Percentiles rank a stretch among this genome's conserved stretches.
Conservation (phyloP, 2,888 invertebrate species). For the Acholoe squamosa region DNA sequence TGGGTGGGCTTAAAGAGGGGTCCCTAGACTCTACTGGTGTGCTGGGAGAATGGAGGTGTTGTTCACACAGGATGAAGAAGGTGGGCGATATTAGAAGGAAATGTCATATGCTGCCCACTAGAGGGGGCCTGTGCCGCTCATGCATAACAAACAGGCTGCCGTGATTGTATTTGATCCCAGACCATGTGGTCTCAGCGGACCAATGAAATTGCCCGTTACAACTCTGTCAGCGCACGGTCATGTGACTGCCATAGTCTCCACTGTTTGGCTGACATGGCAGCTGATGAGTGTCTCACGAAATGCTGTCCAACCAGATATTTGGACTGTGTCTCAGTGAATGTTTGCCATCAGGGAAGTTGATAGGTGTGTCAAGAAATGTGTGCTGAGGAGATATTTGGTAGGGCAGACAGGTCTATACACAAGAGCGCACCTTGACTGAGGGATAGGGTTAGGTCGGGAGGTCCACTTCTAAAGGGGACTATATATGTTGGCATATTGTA, state of each 20-base stretch:
- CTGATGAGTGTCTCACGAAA: slow-evolving; percentile 23
- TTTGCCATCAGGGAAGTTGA: slow-evolving; percentile 35
- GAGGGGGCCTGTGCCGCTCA: neutral
- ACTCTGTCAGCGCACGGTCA: slow-evolving; percentile 7
- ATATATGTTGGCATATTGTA: too few relatives aligned
- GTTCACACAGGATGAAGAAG: neutral
- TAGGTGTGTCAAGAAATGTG: slow-evolving; percentile 35
- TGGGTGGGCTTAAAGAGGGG: too few relatives aligned
- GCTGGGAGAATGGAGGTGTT: neutral
- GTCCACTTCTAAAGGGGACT: neutral
- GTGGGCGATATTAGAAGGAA: neutral
- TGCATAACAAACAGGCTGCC: neutral
- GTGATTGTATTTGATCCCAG: slow-evolving; percentile 43
- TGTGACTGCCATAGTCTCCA: slow-evolving; percentile 48
- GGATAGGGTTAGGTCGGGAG: neutral
- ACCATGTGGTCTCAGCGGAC: slow-evolving; percentile 17
- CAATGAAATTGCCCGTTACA: slow-evolving; percentile 55
- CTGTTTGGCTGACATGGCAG: slow-evolving; percentile 4
- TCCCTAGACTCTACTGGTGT: neutral
- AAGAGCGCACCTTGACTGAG: neutral
- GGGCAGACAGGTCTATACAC: neutral
- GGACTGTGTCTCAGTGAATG: slow-evolving; percentile 30
- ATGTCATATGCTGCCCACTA: neutral
- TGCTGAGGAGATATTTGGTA: neutral
- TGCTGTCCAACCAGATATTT: slow-evolving; percentile 51